Evolutionary conservation across 2,888 invertebrate species (phyloP).

Genomic region (Leucophenga montana): DNA sequence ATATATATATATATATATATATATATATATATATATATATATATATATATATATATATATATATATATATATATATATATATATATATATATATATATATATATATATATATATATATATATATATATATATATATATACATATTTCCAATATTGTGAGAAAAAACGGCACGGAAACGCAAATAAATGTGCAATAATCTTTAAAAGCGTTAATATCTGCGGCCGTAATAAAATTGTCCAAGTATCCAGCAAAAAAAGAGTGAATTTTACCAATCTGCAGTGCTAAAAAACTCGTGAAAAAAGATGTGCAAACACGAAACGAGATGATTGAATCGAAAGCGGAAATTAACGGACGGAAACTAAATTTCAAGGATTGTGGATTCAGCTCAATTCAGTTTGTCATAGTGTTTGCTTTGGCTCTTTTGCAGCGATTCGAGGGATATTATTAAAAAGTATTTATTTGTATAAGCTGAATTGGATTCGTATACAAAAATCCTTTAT

Average conservation of each 20-base stretch:
- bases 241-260: background rate
- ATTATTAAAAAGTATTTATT: conserved; percentile 15
- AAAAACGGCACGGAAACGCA: too few species aligned
- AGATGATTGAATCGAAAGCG: conserved; percentile 60
- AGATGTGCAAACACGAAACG: conserved; percentile 25
- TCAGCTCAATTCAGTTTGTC: conserved; percentile 6
- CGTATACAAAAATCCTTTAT: too few species aligned
- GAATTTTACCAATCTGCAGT: background rate
- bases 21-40: too few species aligned
- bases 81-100: too few species aligned
- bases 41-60: too few species aligned
- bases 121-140: too few species aligned
- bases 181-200: too few species aligned
- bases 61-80: too few species aligned
- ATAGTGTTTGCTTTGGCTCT: background rate
- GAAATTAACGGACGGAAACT: conserved; percentile 67
- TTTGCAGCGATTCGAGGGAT: background rate
- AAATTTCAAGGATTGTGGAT: conserved; percentile 41
- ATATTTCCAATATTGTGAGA: too few species aligned
- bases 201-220: background rate
- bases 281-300: too few species aligned
- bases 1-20: too few species aligned
- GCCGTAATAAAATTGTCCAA: background rate
- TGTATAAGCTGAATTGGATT: background rate
- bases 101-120: too few species aligned